A percentile compares a stretch with the other conserved stretches of the same genome.
Conservation (phyloP, 2,113 vertebrate genomes). For the Petromus typicus region DNA sequence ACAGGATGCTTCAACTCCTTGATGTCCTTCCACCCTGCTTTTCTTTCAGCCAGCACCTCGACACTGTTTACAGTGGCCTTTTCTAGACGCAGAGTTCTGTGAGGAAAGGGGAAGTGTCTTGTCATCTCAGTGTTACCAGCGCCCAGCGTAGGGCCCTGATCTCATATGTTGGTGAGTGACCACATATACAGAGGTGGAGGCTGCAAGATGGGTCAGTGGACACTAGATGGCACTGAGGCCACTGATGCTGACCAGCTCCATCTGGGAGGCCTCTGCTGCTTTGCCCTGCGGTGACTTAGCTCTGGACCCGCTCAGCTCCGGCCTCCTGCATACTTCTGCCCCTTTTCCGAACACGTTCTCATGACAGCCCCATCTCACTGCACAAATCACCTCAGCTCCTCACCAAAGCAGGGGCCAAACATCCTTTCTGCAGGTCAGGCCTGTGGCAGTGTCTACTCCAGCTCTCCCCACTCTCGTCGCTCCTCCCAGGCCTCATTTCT, state of each 20-base stretch:
- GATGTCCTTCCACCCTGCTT: not conserved
- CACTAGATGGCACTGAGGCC: conserved; percentile 75
- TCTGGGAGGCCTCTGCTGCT: not conserved
- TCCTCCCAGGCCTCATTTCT: conserved; percentile 16
- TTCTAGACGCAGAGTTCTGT: conserved; percentile 21
- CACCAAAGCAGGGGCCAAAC: not conserved
- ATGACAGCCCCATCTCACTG: not conserved
- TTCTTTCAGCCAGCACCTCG: not conserved
- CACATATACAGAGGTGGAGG: not conserved
- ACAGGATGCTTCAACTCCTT: not conserved
- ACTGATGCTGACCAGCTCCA: not conserved
- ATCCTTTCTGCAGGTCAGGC: not conserved
- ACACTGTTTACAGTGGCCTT: not conserved
- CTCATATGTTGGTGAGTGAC: not conserved
- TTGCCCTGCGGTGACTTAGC: not conserved
- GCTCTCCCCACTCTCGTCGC: not conserved
- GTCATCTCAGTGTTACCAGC: conserved; percentile 1
- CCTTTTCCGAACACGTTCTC: conserved; percentile 5
- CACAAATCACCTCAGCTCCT: conserved; percentile 15
- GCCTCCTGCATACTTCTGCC: conserved; percentile 4
- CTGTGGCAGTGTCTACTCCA: not conserved
- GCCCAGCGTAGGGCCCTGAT: not conserved
- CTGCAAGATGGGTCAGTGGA: conserved; percentile 55
- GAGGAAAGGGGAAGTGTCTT: not conserved
- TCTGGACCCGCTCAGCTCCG: not conserved